These are phyloP conservation scores for Hylia prasina DNA, from an alignment of 2,113 vertebrate genomes.

Conservation along the genomic window DNA sequence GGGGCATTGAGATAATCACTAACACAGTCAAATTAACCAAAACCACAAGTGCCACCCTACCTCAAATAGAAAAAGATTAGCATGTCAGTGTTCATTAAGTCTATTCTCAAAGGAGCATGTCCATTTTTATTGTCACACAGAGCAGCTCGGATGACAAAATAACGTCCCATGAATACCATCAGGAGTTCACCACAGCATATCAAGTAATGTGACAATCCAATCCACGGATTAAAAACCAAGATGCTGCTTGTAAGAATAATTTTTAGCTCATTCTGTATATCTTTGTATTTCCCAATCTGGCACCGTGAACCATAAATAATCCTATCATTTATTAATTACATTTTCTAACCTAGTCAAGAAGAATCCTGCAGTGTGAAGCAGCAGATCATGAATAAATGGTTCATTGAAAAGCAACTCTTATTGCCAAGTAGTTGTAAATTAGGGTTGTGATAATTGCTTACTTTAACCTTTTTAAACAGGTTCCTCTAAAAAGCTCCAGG, in stretches of 20 bases:
- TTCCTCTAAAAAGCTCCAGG: constrained; percentile 73
- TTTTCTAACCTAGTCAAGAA: constrained; percentile 76
- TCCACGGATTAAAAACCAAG: constrained; percentile 63
- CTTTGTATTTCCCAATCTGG: constrained; percentile 73
- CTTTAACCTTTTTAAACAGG: constrained; percentile 78
- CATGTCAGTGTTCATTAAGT: neutral
- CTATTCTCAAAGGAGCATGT: constrained; percentile 25
- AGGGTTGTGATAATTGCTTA: constrained; percentile 76
- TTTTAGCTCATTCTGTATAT: constrained; percentile 64
- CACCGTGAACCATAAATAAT: constrained; percentile 79
- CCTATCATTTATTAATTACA: constrained; percentile 81
- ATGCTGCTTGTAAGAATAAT: constrained; percentile 48
- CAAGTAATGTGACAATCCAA: constrained; percentile 55
- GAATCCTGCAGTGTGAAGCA: constrained; percentile 69
- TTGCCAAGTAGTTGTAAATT: constrained; percentile 77
- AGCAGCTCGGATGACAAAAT: neutral
- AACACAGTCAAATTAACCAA: neutral
- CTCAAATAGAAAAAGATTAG: neutral
- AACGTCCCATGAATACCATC: constrained; percentile 26
- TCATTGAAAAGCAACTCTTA: constrained; percentile 76
- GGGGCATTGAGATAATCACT: neutral
- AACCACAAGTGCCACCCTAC: neutral
- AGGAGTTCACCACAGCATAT: constrained; percentile 48
- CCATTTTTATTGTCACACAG: constrained; percentile 22
- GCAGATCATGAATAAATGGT: constrained; percentile 74